phyloP scores from a whole-genome alignment of 2,113 vertebrate genomes.

The Aegotheles bennettii region DNA sequence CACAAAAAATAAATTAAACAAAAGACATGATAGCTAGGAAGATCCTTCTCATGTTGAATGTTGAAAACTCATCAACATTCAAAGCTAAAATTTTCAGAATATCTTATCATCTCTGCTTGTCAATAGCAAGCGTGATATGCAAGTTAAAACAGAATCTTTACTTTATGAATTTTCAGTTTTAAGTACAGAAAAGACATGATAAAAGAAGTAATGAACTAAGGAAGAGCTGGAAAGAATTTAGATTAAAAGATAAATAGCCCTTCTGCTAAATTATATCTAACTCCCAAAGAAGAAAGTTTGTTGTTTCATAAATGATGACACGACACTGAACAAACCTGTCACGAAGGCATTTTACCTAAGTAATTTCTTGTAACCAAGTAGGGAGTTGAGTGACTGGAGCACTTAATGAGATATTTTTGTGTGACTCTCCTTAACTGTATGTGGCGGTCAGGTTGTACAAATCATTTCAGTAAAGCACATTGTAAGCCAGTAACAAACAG shows the following conservation, averaged over 20 bases:
- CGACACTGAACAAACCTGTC: constrained; percentile 11
- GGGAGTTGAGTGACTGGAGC: neutral
- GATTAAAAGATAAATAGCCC: constrained; percentile 54
- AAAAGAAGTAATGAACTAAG: constrained; percentile 53
- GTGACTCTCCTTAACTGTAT: neutral
- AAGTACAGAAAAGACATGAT: constrained; percentile 32
- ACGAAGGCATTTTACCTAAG: constrained; percentile 20
- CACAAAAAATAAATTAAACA: neutral
- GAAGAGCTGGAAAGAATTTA: constrained; percentile 47
- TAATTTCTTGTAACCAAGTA: constrained; percentile 27
- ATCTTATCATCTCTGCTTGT: constrained; percentile 26
- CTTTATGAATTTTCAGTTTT: constrained; percentile 53
- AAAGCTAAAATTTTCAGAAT: constrained; percentile 26
- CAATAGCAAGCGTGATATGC: neutral
- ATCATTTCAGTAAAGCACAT: neutral
- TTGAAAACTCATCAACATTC: constrained; percentile 40
- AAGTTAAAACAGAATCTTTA: constrained; percentile 45
- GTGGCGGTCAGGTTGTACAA: neutral
- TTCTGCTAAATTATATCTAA: constrained; percentile 40
- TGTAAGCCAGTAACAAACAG: neutral
- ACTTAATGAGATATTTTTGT: constrained; percentile 3
- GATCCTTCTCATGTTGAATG: neutral
- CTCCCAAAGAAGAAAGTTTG: constrained; percentile 23
- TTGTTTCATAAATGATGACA: constrained; percentile 34
- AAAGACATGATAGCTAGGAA: neutral